A percentile compares a stretch with the other conserved stretches of the same genome.
Conservation (phyloP, 37 sponge, comb jelly and placozoan genomes). For the Axinella damicornis region DNA sequence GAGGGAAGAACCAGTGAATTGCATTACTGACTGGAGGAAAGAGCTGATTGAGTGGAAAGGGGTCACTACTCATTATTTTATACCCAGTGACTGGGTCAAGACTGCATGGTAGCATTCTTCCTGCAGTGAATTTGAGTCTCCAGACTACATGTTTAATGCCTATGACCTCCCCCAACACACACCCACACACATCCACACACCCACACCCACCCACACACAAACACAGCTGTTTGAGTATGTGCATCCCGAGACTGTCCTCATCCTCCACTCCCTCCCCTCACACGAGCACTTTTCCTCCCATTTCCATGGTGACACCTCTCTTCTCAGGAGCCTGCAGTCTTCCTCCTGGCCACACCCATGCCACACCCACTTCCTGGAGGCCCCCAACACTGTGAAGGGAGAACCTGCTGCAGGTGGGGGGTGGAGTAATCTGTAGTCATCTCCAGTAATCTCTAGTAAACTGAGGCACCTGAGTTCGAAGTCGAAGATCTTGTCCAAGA, state of each 20-base stretch:
- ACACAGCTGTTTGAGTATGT: constrained; percentile 26
- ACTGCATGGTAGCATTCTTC: too few relatives aligned
- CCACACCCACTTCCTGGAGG: constrained; percentile 25
- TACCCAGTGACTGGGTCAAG: too few relatives aligned
- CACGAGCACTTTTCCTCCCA: constrained; percentile 45
- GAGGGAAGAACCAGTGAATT: too few relatives aligned
- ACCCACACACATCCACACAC: too few relatives aligned
- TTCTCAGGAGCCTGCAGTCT: constrained; percentile 32
- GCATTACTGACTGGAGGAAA: too few relatives aligned
- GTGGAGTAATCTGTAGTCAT: background rate
- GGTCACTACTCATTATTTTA: too few relatives aligned
- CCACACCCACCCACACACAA: background rate
- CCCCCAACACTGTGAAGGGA: constrained; percentile 64
- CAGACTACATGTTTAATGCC: background rate
- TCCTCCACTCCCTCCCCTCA: constrained; percentile 17
- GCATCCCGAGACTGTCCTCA: constrained; percentile 30
- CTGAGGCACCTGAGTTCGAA: too few relatives aligned
- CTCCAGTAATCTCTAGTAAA: too few relatives aligned
- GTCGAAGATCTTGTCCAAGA: too few relatives aligned
- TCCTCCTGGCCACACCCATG: constrained; percentile 41
- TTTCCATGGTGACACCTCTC: background rate
- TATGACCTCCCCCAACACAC: too few relatives aligned
- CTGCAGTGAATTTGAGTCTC: too few relatives aligned
- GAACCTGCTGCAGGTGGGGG: constrained; percentile 72
- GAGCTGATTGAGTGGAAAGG: too few relatives aligned